Conservation (phyloP, 2,113 vertebrate genomes). For the Recurvirostra avosetta region DNA sequence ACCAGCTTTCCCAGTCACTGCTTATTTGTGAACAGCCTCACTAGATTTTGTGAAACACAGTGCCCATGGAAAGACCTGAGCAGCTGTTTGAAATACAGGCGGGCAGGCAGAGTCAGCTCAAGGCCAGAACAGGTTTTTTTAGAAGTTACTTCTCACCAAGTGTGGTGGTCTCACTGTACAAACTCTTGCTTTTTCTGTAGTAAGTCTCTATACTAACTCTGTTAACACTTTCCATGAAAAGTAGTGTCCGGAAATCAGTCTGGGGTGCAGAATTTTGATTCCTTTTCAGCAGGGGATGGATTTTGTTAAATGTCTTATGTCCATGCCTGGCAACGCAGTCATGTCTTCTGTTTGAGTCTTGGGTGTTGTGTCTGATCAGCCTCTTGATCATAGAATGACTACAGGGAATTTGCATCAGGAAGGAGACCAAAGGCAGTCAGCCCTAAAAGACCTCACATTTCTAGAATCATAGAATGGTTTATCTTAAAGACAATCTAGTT, state of each 20-base stretch:
- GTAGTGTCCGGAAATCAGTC: fast-evolving
- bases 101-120: background rate
- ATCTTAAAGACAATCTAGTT: background rate
- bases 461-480: background rate
- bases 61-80: background rate
- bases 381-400: background rate
- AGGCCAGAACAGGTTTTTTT: background rate
- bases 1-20: background rate
- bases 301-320: background rate
- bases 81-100: background rate
- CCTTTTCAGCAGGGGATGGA: background rate
- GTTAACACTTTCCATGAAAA: background rate
- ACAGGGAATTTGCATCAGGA: background rate
- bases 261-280: background rate
- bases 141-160: background rate
- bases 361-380: background rate
- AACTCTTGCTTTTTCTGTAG: background rate
- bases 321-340: background rate
- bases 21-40: background rate
- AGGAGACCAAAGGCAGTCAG: background rate
- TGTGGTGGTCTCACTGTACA: background rate
- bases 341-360: background rate
- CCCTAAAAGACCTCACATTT: background rate
- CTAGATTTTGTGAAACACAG: background rate
- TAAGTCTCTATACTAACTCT: background rate